Conservation (phyloP, 30 jellyfish, hydroid and myxozoan species). For the Sanderia malayensis region DNA sequence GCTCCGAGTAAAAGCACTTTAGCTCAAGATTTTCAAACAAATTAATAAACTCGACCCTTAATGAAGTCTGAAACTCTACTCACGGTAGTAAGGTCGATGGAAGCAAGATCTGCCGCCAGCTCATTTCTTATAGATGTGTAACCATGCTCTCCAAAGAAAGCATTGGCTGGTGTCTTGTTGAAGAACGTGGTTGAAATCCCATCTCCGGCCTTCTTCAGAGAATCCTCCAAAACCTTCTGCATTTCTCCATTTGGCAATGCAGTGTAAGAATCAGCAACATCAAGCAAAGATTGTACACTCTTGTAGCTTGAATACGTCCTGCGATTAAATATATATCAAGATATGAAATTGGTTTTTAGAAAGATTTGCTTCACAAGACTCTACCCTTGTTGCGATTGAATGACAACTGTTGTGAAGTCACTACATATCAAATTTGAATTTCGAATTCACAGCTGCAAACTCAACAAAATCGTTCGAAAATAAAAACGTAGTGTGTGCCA, state of each 20-base stretch:
- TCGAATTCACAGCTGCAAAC: too few species aligned
- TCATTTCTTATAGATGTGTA: constrained; percentile 14
- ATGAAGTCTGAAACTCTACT: neutral
- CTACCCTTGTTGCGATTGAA: too few species aligned
- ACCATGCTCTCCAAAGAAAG: constrained; percentile 16
- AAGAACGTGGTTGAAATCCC: constrained; percentile 52
- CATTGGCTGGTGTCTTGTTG: constrained; percentile 15
- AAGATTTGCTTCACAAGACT: too few species aligned
- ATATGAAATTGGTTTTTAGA: too few species aligned
- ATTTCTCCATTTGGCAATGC: constrained; percentile 14
- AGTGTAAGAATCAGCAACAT: constrained; percentile 38
- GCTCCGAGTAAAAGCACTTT: too few species aligned
- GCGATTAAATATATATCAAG: too few species aligned
- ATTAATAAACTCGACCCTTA: too few species aligned
- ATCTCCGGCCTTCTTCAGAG: constrained; percentile 34
- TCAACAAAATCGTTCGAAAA: too few species aligned
- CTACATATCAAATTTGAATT: too few species aligned
- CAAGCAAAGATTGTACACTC: constrained; percentile 23
- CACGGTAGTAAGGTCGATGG: constrained; percentile 27
- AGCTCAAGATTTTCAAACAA: too few species aligned
- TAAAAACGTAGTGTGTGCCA: too few species aligned
- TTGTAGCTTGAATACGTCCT: constrained; percentile 26
- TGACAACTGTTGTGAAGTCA: too few species aligned
- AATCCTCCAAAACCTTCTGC: constrained; percentile 7
- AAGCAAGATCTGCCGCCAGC: constrained; percentile 16